Evolutionary conservation across 2,888 invertebrate genomes (phyloP), one percentile per base, ranked within the genome.

Genomic region (Lycia hirtaria): DNA sequence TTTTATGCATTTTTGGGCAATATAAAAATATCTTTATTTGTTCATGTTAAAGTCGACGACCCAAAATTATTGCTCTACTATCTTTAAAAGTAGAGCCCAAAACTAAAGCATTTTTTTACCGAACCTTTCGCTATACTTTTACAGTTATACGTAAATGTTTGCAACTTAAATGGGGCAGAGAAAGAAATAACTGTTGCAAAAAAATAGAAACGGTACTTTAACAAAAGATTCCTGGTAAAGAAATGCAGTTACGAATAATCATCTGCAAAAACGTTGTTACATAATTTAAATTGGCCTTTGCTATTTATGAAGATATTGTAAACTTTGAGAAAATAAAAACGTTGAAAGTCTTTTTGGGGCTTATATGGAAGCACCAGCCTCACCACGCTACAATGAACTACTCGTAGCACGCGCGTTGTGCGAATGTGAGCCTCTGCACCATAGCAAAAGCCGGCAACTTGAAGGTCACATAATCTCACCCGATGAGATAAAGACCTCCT

Each of bases 51-150:
- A 78, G 74, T 73, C 62, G 68, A 49, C 61, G 69, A 45, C 67
- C 66, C 66, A 72, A 77, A 76, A 67, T 69, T 69, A 76, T 78
- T 82, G 85, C 82, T 72, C 84, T 71, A 80, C 62, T 76, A 85
- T 85, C 76, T 75, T 81, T 90, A 91, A 90, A 91, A 91, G 84
- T 88, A 78, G 87, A 87, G 49, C 87, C 78, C 81, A 72, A 82
- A 85, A 78, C 70, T 84, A 75, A 82, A 78, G 71, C 76, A 73
- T 68, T 78, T 81, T 80, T 85, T 81, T n/a, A n/a, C 38, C 6
- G 32, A 10, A 74, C 76, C 76, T 81, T 81, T 81, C 79, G 63
- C 74, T 66, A 53, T 48, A 47, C 28, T 66, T 71, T 69, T 67
- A 80, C 80, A 67, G 80, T 83, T 80, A 73, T 70, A 79, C 80